These are phyloP conservation scores for Iphiclides podalirius DNA, from an alignment of 2,888 invertebrate genomes.

Conservation along the genomic window DNA sequence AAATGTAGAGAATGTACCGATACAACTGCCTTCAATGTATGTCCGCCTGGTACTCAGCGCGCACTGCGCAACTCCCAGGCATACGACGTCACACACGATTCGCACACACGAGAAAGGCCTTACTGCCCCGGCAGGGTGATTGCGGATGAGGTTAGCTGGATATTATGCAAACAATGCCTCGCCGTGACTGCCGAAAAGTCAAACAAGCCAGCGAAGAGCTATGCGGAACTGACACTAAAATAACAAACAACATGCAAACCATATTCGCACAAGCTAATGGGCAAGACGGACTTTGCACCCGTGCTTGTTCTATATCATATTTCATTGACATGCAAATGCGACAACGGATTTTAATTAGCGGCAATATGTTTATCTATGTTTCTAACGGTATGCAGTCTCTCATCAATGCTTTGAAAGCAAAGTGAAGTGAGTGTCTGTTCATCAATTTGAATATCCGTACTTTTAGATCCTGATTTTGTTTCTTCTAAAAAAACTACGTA, in stretches of 20 bases:
- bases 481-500: no score
- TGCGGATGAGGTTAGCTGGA: constrained; percentile 26
- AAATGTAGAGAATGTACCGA: constrained; percentile 49
- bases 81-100: constrained; percentile 58
- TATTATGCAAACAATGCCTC: constrained; percentile 30
- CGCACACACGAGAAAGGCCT: constrained; percentile 37
- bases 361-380: background rate
- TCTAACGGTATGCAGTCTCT: background rate
- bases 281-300: background rate
- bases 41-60: constrained; percentile 70
- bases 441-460: no score
- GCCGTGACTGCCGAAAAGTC: constrained; percentile 27
- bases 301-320: constrained; percentile 1
- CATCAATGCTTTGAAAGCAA: no score
- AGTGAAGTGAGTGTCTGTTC: no score
- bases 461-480: no score
- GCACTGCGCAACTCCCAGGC: constrained; percentile 79
- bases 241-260: constrained; percentile 6
- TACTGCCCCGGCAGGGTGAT: constrained; percentile 25
- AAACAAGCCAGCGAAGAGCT: constrained; percentile 16
- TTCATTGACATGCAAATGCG: background rate
- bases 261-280: constrained; percentile 12
- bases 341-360: background rate
- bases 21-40: constrained; percentile 45
- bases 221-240: constrained; percentile 30